These are phyloP conservation scores for Rotaria macrura DNA, from an alignment of 2,888 invertebrate species.

Conservation along the genomic window DNA sequence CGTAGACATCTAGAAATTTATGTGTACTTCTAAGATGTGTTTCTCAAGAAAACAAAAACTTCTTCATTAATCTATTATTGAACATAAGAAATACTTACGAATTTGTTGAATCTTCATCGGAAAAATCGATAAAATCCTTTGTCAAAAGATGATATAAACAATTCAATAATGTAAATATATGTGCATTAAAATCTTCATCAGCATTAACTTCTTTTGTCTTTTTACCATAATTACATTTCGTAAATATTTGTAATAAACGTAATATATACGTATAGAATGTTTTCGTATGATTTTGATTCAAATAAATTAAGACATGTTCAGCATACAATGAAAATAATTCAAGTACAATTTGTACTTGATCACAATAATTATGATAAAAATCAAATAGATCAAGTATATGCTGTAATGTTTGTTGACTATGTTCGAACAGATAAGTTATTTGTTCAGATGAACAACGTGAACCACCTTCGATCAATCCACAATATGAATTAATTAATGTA, in stretches of 20 bases:
- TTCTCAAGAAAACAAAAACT: too few relatives aligned
- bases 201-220: not conserved
- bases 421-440: not conserved
- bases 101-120: not conserved
- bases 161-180: slow-evolving; percentile 3
- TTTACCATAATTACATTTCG: slow-evolving; percentile 17
- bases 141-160: slow-evolving; percentile 1
- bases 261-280: not conserved
- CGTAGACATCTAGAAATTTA: too few relatives aligned
- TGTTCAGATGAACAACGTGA: not conserved
- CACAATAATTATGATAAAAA: slow-evolving; percentile 18
- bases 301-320: not conserved
- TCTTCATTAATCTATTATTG: too few relatives aligned
- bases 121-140: slow-evolving; percentile 19
- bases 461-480: slow-evolving; percentile 18
- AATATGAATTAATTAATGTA: slow-evolving; percentile 11
- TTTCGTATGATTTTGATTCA: not conserved
- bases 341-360: not conserved
- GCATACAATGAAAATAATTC: slow-evolving; percentile 10
- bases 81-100: not conserved
- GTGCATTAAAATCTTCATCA: slow-evolving; percentile 14
- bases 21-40: too few relatives aligned
- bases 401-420: not conserved
- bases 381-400: slow-evolving; percentile 2
- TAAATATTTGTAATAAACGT: not conserved